Base-by-base conservation (phyloP, 2,113 vertebrate species). In the Phocoena sinus region DNA sequence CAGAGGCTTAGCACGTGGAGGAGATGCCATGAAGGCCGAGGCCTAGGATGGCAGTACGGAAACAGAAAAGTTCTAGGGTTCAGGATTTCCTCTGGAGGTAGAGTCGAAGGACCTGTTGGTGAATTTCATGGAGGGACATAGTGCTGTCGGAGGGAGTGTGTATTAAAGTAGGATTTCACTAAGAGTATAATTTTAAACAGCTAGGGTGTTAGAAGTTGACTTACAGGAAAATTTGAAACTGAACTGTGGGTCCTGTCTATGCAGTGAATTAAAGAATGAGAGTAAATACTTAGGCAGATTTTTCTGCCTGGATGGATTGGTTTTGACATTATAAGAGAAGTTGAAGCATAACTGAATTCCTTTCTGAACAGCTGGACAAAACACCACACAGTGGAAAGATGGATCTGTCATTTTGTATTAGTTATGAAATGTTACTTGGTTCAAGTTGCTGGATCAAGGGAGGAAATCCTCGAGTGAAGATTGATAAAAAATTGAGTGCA, bases 221-320 rank as follows among this genome's bases (percentile, higher is more conserved):
- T 77, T 53, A 77, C 5, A 86, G 60, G 92, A 76, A 77, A 82
- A 44, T 80, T 71, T 94, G 62, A 67, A 65, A 80, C n/a, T 85
- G 33, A 79, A 36, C 67, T 81, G 10, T 73, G 53, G 26, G 5
- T 94, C n/a, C 47, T 3, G 6, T 73, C 26, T 91, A 31, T 94
- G 28, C 17, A 95, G 20, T 93, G 50, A 91, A 84, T 76, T 77
- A 71, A 93, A 63, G 73, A 93, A 93, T 74, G 60, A 88, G 74
- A 93, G 67, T 50, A 87, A 80, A 70, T 77, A 26, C 21, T 76
- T 92, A 58, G 23, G 41, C 36, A 18, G 68, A 10, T 79, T 80
- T 96, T 96, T 68, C 31, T 53, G 23, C 14, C 44, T 89, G 18
- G 23, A 41, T 63, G 26, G 1, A 47, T 80, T 70, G 21, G 33